Base-by-base conservation (phyloP, 2,113 vertebrate species). In the Entomyzon cyanotis region DNA sequence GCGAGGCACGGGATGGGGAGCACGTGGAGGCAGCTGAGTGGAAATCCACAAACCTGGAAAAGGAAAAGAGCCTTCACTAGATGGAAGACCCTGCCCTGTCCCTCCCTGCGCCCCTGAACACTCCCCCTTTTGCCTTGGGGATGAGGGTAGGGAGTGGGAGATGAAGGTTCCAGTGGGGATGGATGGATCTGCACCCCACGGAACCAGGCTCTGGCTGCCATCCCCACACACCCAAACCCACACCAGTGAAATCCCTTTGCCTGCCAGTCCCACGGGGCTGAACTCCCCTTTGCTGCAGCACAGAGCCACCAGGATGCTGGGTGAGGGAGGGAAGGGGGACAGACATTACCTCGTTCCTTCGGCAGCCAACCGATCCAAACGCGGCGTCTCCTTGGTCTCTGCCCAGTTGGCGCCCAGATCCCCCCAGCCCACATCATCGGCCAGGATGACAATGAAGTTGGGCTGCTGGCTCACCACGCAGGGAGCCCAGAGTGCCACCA, bases 401-500 rank as follows among this genome's bases (percentile, higher is more conserved):
- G 96, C 97, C 98, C 97, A 97, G 97, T 99, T 99, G 46, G 97
- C 98, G 18, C 99, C 99, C 78, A 99, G 98, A 76, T 99, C 99
- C 19, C 98, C 99, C 99, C 99, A 99, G 39, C 99, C 99, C 60
- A 99, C 97, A 77, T 99, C 99, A 92, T 99, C 99, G 0, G 99
- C 99, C 95, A 99, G 95, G 91, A 99, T 98, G 89, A 99, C 84
- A 9, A 99, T 98, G 68, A 99, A 99, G 95, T 99, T 99, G 20
- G 99, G 99, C 80, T 80, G 97, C 88, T 73, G 10, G 4, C 10
- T 13, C 2, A 7, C 25, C 55, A 6, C 10, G 1, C 28, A 12
- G 56, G 75, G 65, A 77, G 95, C 74, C 74, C 87, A 79, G 37
- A 98, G 89, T 41, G 97, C 98, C 5, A 1, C 6, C 83, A 96